Evolutionary conservation across 2,113 vertebrate genomes (phyloP).

Genomic region (Bucco capensis): DNA sequence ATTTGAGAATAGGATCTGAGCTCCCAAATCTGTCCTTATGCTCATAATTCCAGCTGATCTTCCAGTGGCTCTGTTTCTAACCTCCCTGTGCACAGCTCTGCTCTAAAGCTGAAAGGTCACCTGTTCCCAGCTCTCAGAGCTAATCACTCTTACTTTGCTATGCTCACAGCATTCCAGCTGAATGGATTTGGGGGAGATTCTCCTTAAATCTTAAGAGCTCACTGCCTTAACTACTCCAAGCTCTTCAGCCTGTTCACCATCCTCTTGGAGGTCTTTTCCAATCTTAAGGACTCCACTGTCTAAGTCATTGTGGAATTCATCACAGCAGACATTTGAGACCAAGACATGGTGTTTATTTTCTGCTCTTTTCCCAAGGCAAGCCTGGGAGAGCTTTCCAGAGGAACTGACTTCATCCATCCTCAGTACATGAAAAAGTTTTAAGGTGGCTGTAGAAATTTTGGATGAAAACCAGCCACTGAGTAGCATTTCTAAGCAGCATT

Average conservation of each 20-base stretch:
- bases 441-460: background rate
- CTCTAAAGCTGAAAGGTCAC: background rate
- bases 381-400: fast-evolving
- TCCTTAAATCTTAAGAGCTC: background rate
- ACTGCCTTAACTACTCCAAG: background rate
- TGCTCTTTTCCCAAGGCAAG: background rate
- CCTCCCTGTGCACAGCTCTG: background rate
- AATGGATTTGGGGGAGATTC: background rate
- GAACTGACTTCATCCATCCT: background rate
- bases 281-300: background rate
- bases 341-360: background rate
- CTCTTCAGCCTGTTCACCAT: background rate
- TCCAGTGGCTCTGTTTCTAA: background rate
- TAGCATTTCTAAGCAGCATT: background rate
- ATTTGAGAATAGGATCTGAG: background rate
- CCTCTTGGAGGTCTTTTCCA: too few relatives aligned
- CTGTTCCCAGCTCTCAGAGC: background rate
- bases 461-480: background rate
- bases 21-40: background rate
- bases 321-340: background rate
- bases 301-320: background rate
- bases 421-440: background rate
- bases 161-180: background rate
- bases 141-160: background rate
- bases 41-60: background rate